A percentile compares a stretch with the other conserved stretches of the same genome.
These are phyloP conservation scores for Heliconius eleuchia DNA, from an alignment of 1,140 invertebrate species.

Conservation along the genomic window DNA sequence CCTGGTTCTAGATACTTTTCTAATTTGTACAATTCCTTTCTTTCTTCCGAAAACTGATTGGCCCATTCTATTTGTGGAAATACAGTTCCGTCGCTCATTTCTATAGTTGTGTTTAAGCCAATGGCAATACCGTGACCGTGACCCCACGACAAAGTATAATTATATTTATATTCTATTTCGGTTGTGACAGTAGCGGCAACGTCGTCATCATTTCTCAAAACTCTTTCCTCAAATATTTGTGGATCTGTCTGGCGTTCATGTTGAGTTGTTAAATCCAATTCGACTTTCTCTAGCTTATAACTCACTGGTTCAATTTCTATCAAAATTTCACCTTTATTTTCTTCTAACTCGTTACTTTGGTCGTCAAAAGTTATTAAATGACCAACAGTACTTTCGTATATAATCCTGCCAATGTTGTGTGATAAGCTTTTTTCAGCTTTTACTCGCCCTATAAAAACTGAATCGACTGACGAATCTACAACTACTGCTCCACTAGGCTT, in stretches of 20 bases:
- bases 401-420: constrained; percentile 86
- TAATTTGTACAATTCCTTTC: constrained; percentile 83
- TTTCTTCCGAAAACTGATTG: constrained; percentile 81
- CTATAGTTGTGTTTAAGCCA: constrained; percentile 87
- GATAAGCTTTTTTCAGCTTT: constrained; percentile 77
- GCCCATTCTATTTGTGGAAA: constrained; percentile 87
- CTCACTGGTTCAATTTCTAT: constrained; percentile 89
- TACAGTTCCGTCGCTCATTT: constrained; percentile 81
- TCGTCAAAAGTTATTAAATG: constrained; percentile 85
- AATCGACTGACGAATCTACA: constrained; percentile 71
- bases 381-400: constrained; percentile 83
- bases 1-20: constrained; percentile 85
- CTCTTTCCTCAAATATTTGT: constrained; percentile 82
- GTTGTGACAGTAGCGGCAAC: constrained; percentile 83
- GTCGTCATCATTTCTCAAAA: constrained; percentile 84
- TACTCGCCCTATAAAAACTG: constrained; percentile 72
- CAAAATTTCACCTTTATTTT: constrained; percentile 87
- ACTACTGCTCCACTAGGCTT: constrained; percentile 86
- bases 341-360: constrained; percentile 82
- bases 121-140: constrained; percentile 88
- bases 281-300: constrained; percentile 87
- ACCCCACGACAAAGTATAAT: constrained; percentile 88
- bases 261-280: constrained; percentile 83
- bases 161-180: constrained; percentile 86
- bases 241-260: constrained; percentile 78